phyloP scores from a whole-genome alignment of 2,888 invertebrate genomes.

The Dorcus parallelipipedus region DNA sequence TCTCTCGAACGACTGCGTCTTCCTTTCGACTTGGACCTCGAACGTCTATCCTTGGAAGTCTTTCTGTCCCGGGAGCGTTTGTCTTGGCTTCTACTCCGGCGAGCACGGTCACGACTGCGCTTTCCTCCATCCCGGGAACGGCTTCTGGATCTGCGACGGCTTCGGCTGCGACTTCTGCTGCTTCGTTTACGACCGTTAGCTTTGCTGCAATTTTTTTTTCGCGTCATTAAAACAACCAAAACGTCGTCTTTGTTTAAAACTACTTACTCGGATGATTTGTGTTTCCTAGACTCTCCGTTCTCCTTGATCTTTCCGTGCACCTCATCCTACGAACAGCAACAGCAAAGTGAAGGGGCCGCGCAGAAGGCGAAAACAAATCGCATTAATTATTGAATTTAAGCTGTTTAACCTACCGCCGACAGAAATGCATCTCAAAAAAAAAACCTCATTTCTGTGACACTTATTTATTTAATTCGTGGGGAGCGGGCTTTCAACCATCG shows the following conservation, averaged over 20 bases:
- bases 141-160: slow-evolving; percentile 40
- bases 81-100: slow-evolving; percentile 31
- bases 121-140: slow-evolving; percentile 19
- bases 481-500: background rate
- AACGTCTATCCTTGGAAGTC: slow-evolving; percentile 34
- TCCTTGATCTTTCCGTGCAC: slow-evolving; percentile 56
- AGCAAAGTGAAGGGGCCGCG: slow-evolving; percentile 42
- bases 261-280: slow-evolving; percentile 55
- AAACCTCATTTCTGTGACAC: background rate
- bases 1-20: slow-evolving; percentile 36
- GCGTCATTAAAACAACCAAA: background rate
- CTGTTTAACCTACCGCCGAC: slow-evolving; percentile 24
- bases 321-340: slow-evolving; percentile 55
- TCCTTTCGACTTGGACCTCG: slow-evolving; percentile 16
- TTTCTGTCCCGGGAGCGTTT: slow-evolving; percentile 47
- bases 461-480: background rate
- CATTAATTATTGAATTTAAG: slow-evolving; percentile 44
- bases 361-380: slow-evolving; percentile 44
- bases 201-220: slow-evolving; percentile 10
- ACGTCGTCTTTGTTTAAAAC: background rate
- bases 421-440: slow-evolving; percentile 1
- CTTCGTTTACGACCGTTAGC: slow-evolving; percentile 25
- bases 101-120: slow-evolving; percentile 31
- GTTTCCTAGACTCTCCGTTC: slow-evolving; percentile 56
- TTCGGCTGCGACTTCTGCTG: slow-evolving; percentile 28